Evolutionary conservation across 2,797 vertebrate genomes (phyloP), one percentile per base, ranked within the genome.

Genomic region (Falco naumanni): DNA sequence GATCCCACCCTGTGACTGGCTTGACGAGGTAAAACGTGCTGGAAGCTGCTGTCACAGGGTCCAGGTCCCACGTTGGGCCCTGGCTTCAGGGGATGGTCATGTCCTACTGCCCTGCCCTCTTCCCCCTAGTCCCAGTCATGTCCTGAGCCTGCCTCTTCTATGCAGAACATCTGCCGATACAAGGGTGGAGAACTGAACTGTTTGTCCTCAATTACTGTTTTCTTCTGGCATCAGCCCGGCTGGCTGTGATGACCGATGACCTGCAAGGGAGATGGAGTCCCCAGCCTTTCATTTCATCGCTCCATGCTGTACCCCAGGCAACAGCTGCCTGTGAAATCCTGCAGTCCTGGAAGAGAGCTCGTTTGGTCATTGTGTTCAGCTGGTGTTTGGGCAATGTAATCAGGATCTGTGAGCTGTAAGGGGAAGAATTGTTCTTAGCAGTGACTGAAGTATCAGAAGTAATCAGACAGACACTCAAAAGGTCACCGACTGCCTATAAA

Each of bases 351-450:
- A 39, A 65, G 61, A 69, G 12, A 77, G 45, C 15, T 81, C 3
- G 0, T 68, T 78, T 50, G 68, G 33, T 63, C 15, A 11, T 80
- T 2, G 0, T 63, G 22, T 64, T 77, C 48, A 56, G 34, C 56
- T 82, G 0, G 1, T 24, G n/a, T 69, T 80, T 61, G 53, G 68
- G 16, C 48, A 65, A n/a, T 0, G 0, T 26, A 17, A 48, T 34
- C 28, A 41, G 69, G 61, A 71, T 45, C 60, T 0, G 0, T 85
- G 60, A 91, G 37, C 47, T 5, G 14, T 66, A 31, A 84, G 28
- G 54, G 22, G 15, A 59, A 68, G 48, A 51, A 12, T 33, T 79
- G 37, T 43, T 89, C 43, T 77, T 77, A 74, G 56, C 57, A 82
- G 33, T 22, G 29, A 18, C 39, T 78, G 53, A 78, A 39, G 16